phyloP scores from a whole-genome alignment of 1,140 invertebrate species.

The Bombus vancouverensis region DNA sequence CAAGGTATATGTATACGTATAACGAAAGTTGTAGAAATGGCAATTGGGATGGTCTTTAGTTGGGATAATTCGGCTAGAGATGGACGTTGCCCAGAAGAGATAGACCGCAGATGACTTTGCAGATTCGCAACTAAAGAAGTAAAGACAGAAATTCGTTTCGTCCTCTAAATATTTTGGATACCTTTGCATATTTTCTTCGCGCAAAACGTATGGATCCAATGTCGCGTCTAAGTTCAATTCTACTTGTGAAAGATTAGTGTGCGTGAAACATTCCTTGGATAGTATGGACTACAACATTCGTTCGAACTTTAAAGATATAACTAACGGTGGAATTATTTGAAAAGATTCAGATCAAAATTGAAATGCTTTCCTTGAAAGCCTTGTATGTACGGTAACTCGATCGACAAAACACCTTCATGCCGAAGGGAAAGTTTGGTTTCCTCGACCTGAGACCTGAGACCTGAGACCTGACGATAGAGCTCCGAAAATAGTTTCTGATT shows the following conservation, averaged over 20 bases:
- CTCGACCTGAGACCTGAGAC: not conserved
- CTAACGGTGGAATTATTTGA: no score
- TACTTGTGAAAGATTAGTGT: not conserved
- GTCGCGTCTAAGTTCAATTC: not conserved
- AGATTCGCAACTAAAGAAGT: not conserved
- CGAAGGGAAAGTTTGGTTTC: not conserved
- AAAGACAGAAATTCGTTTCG: not conserved
- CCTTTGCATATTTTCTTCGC: not conserved
- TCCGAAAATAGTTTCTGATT: constrained; percentile 21
- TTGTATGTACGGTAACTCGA: not conserved
- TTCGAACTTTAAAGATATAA: no score
- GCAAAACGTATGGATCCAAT: not conserved
- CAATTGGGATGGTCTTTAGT: no score
- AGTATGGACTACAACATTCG: not conserved
- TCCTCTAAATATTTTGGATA: not conserved
- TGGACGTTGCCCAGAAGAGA: not conserved
- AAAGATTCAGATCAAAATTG: no score
- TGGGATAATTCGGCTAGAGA: no score
- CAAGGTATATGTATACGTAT: not conserved
- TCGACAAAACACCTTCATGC: not conserved
- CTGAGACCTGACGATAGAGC: constrained; percentile 21
- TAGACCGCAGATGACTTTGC: not conserved
- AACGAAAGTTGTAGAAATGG: no score
- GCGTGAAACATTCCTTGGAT: not conserved
- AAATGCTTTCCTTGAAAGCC: not conserved